Conservation (phyloP, 2,888 invertebrate genomes). For the Lysandra bellargus region DNA sequence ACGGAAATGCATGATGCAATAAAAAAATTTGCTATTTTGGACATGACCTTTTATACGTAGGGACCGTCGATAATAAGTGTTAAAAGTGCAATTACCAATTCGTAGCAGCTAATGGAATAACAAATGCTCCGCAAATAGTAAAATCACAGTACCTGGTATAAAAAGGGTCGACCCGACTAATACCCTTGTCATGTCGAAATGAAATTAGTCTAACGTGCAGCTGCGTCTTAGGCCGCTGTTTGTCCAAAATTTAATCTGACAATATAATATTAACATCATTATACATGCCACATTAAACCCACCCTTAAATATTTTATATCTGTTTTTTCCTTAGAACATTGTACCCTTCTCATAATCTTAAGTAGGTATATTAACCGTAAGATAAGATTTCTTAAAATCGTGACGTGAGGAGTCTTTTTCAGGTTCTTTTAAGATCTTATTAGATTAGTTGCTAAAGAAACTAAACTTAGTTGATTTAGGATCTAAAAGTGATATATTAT, state of each 20-base stretch:
- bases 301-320: not conserved
- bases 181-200: slow-evolving; percentile 78
- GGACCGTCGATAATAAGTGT: no score
- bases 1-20: no score
- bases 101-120: slow-evolving; percentile 34
- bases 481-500: no score
- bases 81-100: not conserved
- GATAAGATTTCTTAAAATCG: not conserved
- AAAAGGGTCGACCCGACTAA: slow-evolving; percentile 76
- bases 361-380: not conserved
- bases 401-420: not conserved
- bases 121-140: slow-evolving; percentile 30
- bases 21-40: no score
- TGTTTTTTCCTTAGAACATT: not conserved
- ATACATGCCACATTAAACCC: slow-evolving; percentile 39
- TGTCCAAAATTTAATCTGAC: slow-evolving; percentile 70
- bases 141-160: slow-evolving; percentile 57
- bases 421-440: not conserved
- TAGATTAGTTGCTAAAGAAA: no score
- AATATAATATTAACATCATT: slow-evolving; percentile 55
- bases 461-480: no score
- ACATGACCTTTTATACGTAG: no score
- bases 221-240: slow-evolving; percentile 63
- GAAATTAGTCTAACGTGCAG: slow-evolving; percentile 77
- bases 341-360: not conserved